phyloP scores from a whole-genome alignment of 2,797 vertebrate genomes.

The Echiichthys vipera region DNA sequence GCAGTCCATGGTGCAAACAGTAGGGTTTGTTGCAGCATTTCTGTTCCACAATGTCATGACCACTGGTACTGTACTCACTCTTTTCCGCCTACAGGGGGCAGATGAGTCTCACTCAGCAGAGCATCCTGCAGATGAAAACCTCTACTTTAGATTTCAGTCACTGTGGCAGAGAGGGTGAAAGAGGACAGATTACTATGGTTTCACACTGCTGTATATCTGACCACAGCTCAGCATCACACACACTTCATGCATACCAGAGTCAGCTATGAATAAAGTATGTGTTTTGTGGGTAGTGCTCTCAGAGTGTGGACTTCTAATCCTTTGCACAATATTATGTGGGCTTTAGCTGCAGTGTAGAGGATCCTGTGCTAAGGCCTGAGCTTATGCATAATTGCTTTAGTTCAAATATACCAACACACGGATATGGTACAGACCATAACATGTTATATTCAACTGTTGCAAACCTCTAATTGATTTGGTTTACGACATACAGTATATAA shows the following conservation, averaged over 20 bases:
- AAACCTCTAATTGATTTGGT: constrained; percentile 2
- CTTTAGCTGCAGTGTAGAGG: not conserved
- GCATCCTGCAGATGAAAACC: not conserved
- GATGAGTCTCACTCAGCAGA: constrained; percentile 16
- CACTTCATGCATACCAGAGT: constrained; percentile 43
- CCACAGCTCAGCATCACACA: constrained; percentile 45
- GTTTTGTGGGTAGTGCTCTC: constrained; percentile 18
- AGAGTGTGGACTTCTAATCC: not conserved
- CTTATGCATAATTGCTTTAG: not conserved
- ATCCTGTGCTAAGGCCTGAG: constrained; percentile 7
- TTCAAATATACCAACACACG: not conserved
- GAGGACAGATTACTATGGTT: constrained; percentile 29
- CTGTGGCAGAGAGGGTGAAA: constrained; percentile 15
- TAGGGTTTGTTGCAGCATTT: too few species aligned
- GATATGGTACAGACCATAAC: not conserved
- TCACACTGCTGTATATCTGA: constrained; percentile 36
- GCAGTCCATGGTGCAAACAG: not conserved
- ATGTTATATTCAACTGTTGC: not conserved
- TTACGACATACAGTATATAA: not conserved
- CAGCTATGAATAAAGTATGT: constrained; percentile 52
- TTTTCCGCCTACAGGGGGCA: constrained; percentile 61
- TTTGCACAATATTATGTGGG: constrained; percentile 5
- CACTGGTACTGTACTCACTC: not conserved
- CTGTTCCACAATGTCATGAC: not conserved
- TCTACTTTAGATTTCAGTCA: not conserved